Percentiles rank a stretch among this genome's conserved stretches.
Conservation (phyloP, 2,888 invertebrate genomes). For the Helleia helle region DNA sequence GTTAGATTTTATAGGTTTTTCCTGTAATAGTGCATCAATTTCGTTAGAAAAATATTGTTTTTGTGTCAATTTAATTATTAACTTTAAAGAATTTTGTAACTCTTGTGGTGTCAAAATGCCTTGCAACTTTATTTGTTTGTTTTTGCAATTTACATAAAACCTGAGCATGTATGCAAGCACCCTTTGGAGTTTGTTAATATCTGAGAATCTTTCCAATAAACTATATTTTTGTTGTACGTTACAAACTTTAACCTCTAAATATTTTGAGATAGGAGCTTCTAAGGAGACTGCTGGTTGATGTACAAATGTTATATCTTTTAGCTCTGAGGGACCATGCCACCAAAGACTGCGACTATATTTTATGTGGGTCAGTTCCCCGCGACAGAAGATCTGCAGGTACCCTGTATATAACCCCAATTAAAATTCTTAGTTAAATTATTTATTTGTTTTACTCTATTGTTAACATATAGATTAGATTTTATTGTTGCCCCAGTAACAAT, state of each 20-base stretch:
- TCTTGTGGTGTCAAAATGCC: background rate
- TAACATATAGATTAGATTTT: background rate
- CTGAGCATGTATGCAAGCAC: background rate
- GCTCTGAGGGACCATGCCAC: background rate
- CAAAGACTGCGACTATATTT: background rate
- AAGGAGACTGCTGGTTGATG: background rate
- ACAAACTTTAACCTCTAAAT: background rate
- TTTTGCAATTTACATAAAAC: background rate
- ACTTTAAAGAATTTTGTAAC: background rate
- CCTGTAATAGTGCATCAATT: background rate
- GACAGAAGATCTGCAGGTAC: background rate
- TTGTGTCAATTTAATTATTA: background rate
- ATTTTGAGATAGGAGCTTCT: background rate
- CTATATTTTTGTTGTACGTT: too few relatives aligned
- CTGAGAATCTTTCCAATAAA: background rate
- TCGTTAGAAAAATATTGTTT: background rate
- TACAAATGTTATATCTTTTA: background rate
- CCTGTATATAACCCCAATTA: background rate
- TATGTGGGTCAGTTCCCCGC: background rate
- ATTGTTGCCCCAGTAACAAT: background rate
- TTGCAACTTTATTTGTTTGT: background rate
- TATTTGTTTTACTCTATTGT: background rate
- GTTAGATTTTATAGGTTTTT: background rate
- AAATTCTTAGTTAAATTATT: background rate
- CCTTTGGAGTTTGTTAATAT: background rate